phyloP scores from a whole-genome alignment of 2,797 vertebrate species.

The Falco biarmicus region DNA sequence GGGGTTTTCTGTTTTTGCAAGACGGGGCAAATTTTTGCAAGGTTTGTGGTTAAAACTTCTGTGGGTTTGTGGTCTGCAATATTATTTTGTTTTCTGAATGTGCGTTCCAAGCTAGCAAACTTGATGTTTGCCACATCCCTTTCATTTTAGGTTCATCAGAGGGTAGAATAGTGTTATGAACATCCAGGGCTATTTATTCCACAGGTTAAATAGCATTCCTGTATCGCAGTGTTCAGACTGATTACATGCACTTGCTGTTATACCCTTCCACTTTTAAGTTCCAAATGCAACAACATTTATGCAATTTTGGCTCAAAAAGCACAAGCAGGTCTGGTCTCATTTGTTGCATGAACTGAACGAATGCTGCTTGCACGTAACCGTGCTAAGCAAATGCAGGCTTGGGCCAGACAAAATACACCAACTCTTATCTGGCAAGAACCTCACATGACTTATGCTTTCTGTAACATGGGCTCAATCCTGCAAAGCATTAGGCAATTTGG shows the following conservation, averaged over 20 bases:
- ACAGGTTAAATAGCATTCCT: not conserved
- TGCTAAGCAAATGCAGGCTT: not conserved
- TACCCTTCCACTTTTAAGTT: not conserved
- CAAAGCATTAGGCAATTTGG: not conserved
- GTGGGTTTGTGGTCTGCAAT: not conserved
- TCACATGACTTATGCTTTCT: not conserved
- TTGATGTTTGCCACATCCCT: not conserved
- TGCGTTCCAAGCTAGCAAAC: not conserved
- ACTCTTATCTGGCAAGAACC: not conserved
- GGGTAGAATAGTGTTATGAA: not conserved
- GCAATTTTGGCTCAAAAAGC: not conserved
- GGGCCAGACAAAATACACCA: not conserved
- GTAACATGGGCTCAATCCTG: not conserved
- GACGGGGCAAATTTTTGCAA: not conserved
- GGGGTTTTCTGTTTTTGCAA: not conserved
- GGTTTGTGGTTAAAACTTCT: not conserved
- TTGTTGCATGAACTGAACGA: not conserved
- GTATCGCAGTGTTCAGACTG: fast-evolving
- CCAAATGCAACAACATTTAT: not conserved
- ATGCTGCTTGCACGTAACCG: not conserved
- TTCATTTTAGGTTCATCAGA: not conserved
- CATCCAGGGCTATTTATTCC: not conserved
- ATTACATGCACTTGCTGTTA: not conserved
- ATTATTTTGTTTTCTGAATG: not conserved
- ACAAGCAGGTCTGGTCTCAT: not conserved